phyloP scores from a whole-genome alignment of 2,113 vertebrate species.

The Nymphicus hollandicus region DNA sequence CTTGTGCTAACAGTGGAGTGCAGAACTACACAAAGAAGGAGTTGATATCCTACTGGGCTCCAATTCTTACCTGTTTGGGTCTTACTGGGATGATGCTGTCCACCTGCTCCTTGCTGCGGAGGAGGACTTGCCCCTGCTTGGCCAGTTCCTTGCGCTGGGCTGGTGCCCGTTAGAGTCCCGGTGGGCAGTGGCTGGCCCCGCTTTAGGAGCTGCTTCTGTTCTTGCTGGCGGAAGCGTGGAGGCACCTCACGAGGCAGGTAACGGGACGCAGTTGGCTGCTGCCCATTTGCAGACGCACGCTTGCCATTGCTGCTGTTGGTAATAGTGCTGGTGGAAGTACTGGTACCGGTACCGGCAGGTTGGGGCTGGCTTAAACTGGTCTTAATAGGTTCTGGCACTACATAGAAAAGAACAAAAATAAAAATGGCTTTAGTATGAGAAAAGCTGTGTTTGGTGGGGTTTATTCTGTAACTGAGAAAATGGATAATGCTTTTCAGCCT shows the following conservation, averaged over 20 bases:
- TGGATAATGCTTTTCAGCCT: background rate
- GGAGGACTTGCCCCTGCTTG: constrained; percentile 75
- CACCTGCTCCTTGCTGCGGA: constrained; percentile 68
- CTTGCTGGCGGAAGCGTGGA: constrained; percentile 96
- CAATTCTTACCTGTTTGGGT: constrained; percentile 79
- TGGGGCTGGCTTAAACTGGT: constrained; percentile 90
- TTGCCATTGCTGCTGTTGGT: constrained; percentile 93
- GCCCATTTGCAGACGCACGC: constrained; percentile 80
- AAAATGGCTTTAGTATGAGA: background rate
- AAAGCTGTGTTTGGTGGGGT: accelerated
- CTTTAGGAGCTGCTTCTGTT: constrained; percentile 98
- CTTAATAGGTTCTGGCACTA: constrained; percentile 96
- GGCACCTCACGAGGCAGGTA: constrained; percentile 96
- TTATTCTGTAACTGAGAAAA: background rate
- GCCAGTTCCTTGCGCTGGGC: constrained; percentile 71
- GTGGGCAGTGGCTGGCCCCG: constrained; percentile 92
- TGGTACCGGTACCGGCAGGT: constrained; percentile 84
- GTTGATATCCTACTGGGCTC: accelerated
- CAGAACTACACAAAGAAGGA: too few relatives aligned
- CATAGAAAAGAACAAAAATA: background rate
- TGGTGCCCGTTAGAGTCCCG: constrained; percentile 76
- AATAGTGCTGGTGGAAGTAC: constrained; percentile 84
- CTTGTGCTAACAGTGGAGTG: accelerated
- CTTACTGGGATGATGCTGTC: constrained; percentile 79
- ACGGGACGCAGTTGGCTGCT: constrained; percentile 84